These are phyloP conservation scores for Taenioides sp. DNA, from an alignment of 2,797 vertebrate species.

Conservation along the genomic window DNA sequence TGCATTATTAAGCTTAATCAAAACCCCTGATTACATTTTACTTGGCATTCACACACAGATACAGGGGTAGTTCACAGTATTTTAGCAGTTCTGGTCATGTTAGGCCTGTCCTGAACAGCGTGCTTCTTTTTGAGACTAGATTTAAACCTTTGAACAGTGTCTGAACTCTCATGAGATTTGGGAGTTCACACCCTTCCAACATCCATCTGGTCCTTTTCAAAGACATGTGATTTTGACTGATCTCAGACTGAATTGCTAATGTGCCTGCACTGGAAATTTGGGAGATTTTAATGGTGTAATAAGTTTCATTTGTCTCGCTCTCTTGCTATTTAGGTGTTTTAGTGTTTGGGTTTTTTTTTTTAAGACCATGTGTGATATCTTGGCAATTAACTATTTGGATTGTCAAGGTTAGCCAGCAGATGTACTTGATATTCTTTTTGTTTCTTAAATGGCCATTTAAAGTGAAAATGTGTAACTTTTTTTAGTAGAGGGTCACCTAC, in stretches of 20 bases:
- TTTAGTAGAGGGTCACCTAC: not conserved
- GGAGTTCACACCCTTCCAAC: slow-evolving; percentile 1
- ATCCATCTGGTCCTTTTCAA: slow-evolving; percentile 10
- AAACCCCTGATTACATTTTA: not conserved
- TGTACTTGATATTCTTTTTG: no score
- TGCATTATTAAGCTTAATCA: not conserved
- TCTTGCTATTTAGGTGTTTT: not conserved
- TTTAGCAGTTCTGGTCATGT: not conserved
- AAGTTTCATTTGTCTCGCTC: not conserved
- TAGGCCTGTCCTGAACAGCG: slow-evolving; percentile 1
- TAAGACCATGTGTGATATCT: not conserved
- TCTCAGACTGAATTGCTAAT: slow-evolving; percentile 1
- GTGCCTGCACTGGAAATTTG: not conserved
- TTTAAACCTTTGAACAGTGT: slow-evolving; percentile 8
- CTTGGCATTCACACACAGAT: not conserved
- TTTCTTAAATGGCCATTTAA: no score
- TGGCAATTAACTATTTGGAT: no score
- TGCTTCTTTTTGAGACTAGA: slow-evolving; percentile 11
- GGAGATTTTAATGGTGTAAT: not conserved
- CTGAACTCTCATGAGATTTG: not conserved
- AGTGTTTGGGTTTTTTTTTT: not conserved
- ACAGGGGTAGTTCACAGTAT: not conserved
- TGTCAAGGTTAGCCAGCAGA: no score
- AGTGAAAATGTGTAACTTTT: no score
- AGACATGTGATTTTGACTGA: slow-evolving; percentile 5